Percentiles rank a stretch among this genome's conserved stretches.
These are phyloP conservation scores for Morpho achilles DNA, from an alignment of 2,888 invertebrate genomes.

Conservation along the genomic window DNA sequence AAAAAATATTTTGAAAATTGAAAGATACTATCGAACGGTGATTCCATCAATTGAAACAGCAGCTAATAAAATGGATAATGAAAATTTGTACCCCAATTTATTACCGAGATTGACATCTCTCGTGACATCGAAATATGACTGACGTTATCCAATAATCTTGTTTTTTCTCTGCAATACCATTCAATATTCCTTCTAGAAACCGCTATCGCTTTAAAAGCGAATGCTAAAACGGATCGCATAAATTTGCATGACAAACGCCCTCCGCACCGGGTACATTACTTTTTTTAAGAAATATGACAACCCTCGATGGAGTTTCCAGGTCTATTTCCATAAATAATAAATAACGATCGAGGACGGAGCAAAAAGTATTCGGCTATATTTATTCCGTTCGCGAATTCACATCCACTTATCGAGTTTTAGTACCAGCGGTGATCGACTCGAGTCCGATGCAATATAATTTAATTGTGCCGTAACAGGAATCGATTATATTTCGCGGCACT, in stretches of 20 bases:
- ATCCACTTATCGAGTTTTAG: slow-evolving; percentile 65
- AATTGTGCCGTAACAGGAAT: slow-evolving; percentile 37
- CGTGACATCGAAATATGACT: slow-evolving; percentile 57
- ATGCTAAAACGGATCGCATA: slow-evolving; percentile 71
- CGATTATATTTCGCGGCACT: slow-evolving; percentile 25
- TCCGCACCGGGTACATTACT: slow-evolving; percentile 63
- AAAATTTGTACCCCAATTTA: slow-evolving; percentile 38
- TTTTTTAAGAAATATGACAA: slow-evolving; percentile 76
- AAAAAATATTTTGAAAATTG: too few species aligned
- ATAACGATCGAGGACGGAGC: slow-evolving; percentile 69
- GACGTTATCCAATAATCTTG: slow-evolving; percentile 48
- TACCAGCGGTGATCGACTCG: slow-evolving; percentile 24
- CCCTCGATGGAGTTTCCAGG: slow-evolving; percentile 66
- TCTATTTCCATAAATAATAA: slow-evolving; percentile 78
- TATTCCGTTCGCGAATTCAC: slow-evolving; percentile 69
- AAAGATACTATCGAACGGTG: too few species aligned
- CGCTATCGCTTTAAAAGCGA: slow-evolving; percentile 69
- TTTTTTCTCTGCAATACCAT: slow-evolving; percentile 55
- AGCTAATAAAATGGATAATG: background rate
- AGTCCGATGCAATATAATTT: slow-evolving; percentile 27
- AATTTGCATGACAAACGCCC: slow-evolving; percentile 74
- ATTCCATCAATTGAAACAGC: too few species aligned
- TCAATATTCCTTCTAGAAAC: slow-evolving; percentile 69
- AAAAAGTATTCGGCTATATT: slow-evolving; percentile 68
- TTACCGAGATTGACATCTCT: slow-evolving; percentile 41